Conservation (phyloP, 2,888 invertebrate genomes). For the Leucania comma region DNA sequence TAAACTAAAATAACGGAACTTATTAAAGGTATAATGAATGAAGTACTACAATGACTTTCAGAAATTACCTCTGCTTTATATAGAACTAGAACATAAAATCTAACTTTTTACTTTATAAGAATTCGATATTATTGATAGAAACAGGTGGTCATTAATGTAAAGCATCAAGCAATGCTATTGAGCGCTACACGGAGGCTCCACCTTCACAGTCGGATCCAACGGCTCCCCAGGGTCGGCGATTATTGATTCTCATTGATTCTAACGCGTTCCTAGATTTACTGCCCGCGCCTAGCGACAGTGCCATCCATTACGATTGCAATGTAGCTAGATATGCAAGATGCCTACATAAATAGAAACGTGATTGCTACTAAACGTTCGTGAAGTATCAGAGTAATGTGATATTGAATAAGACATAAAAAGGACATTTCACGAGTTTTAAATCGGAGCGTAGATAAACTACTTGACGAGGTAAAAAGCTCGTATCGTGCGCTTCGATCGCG, state of each 20-base stretch:
- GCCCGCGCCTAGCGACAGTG: conserved; percentile 72
- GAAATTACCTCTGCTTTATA: neutral
- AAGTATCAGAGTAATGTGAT: neutral
- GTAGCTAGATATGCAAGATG: conserved; percentile 34
- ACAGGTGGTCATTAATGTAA: conserved; percentile 32
- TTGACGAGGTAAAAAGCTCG: conserved; percentile 70
- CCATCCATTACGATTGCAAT: conserved; percentile 65
- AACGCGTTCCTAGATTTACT: conserved; percentile 86
- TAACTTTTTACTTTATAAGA: conserved; percentile 7
- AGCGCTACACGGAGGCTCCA: conserved; percentile 61
- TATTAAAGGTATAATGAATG: neutral
- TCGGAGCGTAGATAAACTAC: conserved; percentile 58
- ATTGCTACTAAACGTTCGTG: conserved; percentile 1
- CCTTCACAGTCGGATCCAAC: conserved; percentile 74
- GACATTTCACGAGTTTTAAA: conserved; percentile 53
- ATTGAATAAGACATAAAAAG: conserved; percentile 33
- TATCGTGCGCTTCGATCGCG: conserved; percentile 81
- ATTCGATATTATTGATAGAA: conserved; percentile 20
- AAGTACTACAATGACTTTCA: neutral
- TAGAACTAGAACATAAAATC: conserved; percentile 2
- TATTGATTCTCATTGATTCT: conserved; percentile 89
- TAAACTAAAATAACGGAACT: too few species aligned
- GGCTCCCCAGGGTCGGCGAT: conserved; percentile 81
- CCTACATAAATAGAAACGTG: conserved; percentile 26
- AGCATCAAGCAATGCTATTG: conserved; percentile 42